Conservation (phyloP, 2,888 invertebrate species). For the Archips xylosteana region DNA sequence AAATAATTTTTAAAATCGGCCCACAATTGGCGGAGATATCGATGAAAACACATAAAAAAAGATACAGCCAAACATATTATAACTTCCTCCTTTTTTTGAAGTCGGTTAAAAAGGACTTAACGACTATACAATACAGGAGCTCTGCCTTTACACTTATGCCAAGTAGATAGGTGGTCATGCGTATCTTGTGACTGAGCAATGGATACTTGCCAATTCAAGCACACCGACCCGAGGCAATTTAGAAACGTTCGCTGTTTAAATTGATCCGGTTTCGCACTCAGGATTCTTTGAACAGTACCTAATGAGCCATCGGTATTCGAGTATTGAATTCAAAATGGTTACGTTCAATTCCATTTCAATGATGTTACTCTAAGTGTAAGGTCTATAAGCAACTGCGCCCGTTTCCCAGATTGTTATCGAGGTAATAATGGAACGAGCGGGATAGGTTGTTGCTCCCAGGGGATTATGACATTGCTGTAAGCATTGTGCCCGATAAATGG, state of each 20-base stretch:
- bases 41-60: no score
- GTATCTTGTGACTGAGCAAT: not conserved
- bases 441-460: slow-evolving; percentile 27
- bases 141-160: not conserved
- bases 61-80: no score
- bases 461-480: slow-evolving; percentile 16
- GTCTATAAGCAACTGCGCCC: not conserved
- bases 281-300: not conserved
- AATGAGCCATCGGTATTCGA: not conserved
- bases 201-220: not conserved
- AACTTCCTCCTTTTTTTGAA: no score
- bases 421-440: slow-evolving; percentile 37
- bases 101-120: no score
- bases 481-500: slow-evolving; percentile 18
- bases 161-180: not conserved
- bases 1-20: no score
- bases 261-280: not conserved
- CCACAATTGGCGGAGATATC: no score
- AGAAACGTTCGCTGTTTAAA: not conserved
- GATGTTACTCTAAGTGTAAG: slow-evolving; percentile 1
- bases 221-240: not conserved
- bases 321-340: slow-evolving; percentile 6
- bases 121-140: no score
- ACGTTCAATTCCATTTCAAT: slow-evolving; percentile 9
- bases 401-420: slow-evolving; percentile 17